These are phyloP conservation scores for Fulmarus glacialis DNA, from an alignment of 2,113 vertebrate genomes.

Conservation along the genomic window DNA sequence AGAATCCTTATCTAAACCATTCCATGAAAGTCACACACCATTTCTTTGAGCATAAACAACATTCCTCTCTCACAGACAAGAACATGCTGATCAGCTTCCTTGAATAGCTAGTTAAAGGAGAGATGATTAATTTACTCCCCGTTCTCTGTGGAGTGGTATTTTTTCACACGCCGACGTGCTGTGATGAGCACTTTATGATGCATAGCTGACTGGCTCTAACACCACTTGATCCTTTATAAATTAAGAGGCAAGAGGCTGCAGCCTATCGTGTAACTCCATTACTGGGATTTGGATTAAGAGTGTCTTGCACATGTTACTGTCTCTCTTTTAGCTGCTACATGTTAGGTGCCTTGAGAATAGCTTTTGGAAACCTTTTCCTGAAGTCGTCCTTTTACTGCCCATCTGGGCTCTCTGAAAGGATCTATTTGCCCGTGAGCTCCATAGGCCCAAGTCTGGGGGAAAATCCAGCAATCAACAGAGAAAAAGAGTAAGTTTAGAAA, in stretches of 20 bases:
- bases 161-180: background rate
- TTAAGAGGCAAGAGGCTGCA: constrained; percentile 31
- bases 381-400: background rate
- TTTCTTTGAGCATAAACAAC: constrained; percentile 20
- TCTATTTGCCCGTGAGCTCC: background rate
- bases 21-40: background rate
- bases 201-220: constrained; percentile 25
- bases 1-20: background rate
- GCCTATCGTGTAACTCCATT: constrained; percentile 39
- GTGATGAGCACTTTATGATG: constrained; percentile 25
- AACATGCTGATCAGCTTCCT: background rate
- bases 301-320: constrained; percentile 8
- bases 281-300: constrained; percentile 64
- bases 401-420: background rate
- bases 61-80: background rate
- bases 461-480: background rate
- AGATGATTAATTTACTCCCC: constrained; percentile 5
- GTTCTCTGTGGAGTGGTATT: background rate
- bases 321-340: background rate
- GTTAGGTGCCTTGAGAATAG: background rate
- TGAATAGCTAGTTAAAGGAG: background rate
- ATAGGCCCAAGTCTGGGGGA: background rate
- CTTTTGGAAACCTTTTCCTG: background rate
- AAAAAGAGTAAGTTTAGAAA: background rate
- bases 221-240: constrained; percentile 55